These are phyloP conservation scores for Elachura formosa DNA, from an alignment of 2,113 vertebrate genomes.

Conservation along the genomic window DNA sequence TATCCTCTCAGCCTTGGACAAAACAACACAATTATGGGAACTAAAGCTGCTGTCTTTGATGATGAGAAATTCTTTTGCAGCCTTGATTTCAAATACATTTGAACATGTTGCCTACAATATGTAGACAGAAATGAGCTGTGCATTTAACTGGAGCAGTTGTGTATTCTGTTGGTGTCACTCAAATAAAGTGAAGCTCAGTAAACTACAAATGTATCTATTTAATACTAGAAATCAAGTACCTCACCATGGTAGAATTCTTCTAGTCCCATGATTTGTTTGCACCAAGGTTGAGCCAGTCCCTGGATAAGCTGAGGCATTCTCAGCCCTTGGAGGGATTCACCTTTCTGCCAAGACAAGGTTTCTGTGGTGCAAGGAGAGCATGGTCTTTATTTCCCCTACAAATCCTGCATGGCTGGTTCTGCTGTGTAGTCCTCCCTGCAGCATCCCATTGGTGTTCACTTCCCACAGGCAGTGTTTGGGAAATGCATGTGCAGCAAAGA, in stretches of 20 bases:
- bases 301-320: neutral
- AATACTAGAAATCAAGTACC: neutral
- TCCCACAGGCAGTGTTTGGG: neutral
- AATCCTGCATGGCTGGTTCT: fast-evolving
- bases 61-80: constrained; percentile 23
- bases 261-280: neutral
- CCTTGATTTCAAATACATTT: constrained; percentile 44
- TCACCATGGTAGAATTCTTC: neutral
- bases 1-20: constrained; percentile 32
- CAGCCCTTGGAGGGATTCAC: neutral
- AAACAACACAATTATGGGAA: constrained; percentile 14
- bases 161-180: constrained; percentile 46
- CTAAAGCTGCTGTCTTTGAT: constrained; percentile 27
- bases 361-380: neutral
- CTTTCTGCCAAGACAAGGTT: neutral
- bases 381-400: neutral
- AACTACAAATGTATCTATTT: neutral
- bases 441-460: neutral
- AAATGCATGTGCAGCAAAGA: neutral
- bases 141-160: constrained; percentile 42
- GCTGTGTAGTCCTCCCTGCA: neutral
- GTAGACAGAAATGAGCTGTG: constrained; percentile 38
- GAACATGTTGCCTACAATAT: constrained; percentile 39
- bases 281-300: neutral
- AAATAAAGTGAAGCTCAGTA: neutral